phyloP scores from a whole-genome alignment of 2,797 vertebrate species.

The Xerus rutilus region DNA sequence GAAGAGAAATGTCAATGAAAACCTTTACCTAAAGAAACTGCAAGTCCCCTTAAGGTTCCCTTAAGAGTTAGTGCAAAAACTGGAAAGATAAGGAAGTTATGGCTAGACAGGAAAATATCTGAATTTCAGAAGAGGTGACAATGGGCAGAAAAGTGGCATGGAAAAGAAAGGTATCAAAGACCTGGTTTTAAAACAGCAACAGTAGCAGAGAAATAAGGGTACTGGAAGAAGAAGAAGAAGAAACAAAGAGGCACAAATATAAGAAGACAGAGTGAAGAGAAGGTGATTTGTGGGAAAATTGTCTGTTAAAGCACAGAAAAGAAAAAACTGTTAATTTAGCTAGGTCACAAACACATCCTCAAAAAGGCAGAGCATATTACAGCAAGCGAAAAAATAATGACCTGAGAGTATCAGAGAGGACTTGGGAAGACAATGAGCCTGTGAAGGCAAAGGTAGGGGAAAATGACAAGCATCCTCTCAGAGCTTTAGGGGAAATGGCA shows the following conservation, averaged over 20 bases:
- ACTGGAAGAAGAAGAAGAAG: not conserved
- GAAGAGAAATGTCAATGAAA: not conserved
- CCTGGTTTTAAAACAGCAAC: not conserved
- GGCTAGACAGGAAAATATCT: not conserved
- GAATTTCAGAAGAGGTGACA: constrained; percentile 14
- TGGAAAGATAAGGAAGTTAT: not conserved
- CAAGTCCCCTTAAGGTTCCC: not conserved
- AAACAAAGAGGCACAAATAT: not conserved
- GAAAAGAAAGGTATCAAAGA: not conserved
- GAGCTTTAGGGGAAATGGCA: not conserved
- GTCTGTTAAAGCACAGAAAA: not conserved
- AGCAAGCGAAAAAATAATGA: not conserved
- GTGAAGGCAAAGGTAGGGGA: not conserved
- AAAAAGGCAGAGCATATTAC: not conserved
- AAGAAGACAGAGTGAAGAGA: not conserved
- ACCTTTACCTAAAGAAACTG: not conserved
- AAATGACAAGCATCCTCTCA: not conserved
- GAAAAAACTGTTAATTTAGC: not conserved
- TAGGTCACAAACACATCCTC: not conserved
- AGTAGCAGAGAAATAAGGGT: not conserved
- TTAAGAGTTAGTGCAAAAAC: not conserved
- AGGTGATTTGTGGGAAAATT: not conserved
- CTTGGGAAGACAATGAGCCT: not conserved
- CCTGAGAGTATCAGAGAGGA: not conserved
- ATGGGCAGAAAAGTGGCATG: not conserved